Conservation (phyloP, 2,888 invertebrate genomes). For the Lucinisca nassula region DNA sequence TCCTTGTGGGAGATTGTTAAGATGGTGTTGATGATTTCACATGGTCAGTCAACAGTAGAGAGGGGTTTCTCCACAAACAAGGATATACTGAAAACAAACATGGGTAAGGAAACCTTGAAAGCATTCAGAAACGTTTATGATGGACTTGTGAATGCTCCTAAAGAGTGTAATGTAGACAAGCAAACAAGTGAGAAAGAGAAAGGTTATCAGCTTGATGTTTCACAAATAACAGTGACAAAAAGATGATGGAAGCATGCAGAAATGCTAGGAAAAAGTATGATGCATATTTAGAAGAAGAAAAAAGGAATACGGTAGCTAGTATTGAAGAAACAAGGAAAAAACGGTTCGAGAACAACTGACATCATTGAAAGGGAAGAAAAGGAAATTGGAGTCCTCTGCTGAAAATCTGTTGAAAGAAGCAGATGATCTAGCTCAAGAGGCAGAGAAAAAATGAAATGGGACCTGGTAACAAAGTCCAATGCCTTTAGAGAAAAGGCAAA, state of each 20-base stretch:
- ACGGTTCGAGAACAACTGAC: neutral
- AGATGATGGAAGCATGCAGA: conserved; percentile 38
- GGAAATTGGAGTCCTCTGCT: conserved; percentile 33
- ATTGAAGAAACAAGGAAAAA: conserved; percentile 23
- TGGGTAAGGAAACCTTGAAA: conserved; percentile 29
- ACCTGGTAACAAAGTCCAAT: conserved; percentile 17
- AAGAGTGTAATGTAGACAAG: neutral
- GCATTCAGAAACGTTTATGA: conserved; percentile 40
- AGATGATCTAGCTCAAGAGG: conserved; percentile 34
- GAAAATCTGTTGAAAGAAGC: conserved; percentile 26
- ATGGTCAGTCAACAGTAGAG: conserved; percentile 53
- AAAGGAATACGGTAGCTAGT: conserved; percentile 34
- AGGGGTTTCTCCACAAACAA: conserved; percentile 51
- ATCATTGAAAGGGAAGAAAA: conserved; percentile 5
- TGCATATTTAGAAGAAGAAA: conserved; percentile 26
- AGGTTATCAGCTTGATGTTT: conserved; percentile 12
- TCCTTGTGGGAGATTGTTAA: conserved; percentile 38
- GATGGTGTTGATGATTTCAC: conserved; percentile 41
- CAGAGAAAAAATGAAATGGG: conserved; percentile 37
- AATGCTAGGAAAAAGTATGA: conserved; percentile 29
- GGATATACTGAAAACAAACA: conserved; percentile 39
- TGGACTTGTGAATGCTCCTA: conserved; percentile 36
- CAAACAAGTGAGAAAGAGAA: neutral
- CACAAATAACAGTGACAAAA: conserved; percentile 24
- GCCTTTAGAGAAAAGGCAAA: conserved; percentile 7